Percentiles rank a stretch among this genome's conserved stretches.
These are phyloP conservation scores for Gasteruption jaculator DNA, from an alignment of 2,888 invertebrate genomes.

Conservation along the genomic window DNA sequence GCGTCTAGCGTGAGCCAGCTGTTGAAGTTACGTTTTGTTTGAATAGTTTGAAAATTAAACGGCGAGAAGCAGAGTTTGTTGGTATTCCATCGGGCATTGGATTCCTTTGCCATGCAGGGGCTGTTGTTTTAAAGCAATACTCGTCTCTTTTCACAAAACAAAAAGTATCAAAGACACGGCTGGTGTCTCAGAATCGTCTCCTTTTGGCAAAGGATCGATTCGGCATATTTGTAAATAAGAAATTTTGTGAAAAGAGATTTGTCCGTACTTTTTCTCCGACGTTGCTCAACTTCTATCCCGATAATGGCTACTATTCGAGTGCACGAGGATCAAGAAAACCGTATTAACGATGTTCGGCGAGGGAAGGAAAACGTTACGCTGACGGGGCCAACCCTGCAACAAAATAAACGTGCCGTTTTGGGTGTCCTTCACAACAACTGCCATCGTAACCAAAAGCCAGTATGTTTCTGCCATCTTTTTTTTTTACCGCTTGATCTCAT, in stretches of 20 bases:
- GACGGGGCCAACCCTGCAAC: constrained; percentile 29
- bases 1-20: constrained; percentile 42
- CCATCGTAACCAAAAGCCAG: constrained; percentile 56
- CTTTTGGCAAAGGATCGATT: background rate
- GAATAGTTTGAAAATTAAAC: constrained; percentile 38
- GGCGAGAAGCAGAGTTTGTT: constrained; percentile 36
- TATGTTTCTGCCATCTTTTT: constrained; percentile 51
- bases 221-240: constrained; percentile 7
- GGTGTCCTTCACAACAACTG: constrained; percentile 61
- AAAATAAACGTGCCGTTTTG: constrained; percentile 60
- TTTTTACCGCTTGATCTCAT: too few relatives aligned
- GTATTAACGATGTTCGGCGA: constrained; percentile 51
- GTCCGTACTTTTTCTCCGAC: constrained; percentile 16
- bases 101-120: constrained; percentile 32
- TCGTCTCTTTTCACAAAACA: constrained; percentile 11
- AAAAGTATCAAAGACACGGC: constrained; percentile 22
- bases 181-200: constrained; percentile 16
- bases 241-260: constrained; percentile 15
- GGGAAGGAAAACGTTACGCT: constrained; percentile 54
- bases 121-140: constrained; percentile 24
- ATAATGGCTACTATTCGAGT: constrained; percentile 72
- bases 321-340: constrained; percentile 75
- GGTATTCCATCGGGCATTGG: constrained; percentile 30
- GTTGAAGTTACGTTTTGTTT: constrained; percentile 35
- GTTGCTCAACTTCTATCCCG: too few relatives aligned